These are phyloP conservation scores for Pogonocichla stellata DNA, from an alignment of 2,113 vertebrate genomes.

Conservation along the genomic window DNA sequence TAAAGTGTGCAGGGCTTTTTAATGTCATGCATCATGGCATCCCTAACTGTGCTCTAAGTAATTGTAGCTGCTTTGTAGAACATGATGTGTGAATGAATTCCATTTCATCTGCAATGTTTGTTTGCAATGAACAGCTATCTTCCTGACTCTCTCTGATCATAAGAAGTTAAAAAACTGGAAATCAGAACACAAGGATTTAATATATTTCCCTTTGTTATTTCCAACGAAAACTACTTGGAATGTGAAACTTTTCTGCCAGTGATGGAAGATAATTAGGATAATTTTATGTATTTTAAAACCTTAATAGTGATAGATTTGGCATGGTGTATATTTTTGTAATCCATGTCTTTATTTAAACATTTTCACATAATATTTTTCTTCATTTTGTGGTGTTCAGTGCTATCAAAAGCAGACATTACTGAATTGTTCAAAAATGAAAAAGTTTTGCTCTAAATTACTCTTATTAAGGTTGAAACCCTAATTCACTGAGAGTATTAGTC, in stretches of 20 bases:
- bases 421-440: neutral
- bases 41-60: slow-evolving; percentile 34
- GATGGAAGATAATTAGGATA: neutral
- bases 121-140: slow-evolving; percentile 74
- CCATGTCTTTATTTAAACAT: neutral
- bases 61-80: slow-evolving; percentile 6
- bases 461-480: neutral
- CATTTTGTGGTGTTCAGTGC: neutral
- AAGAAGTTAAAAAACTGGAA: neutral
- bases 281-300: neutral
- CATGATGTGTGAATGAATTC: slow-evolving; percentile 1
- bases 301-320: neutral
- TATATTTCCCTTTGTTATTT: neutral
- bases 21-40: slow-evolving; percentile 28
- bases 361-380: neutral
- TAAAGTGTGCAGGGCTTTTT: slow-evolving; percentile 28
- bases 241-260: neutral
- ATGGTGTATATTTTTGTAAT: slow-evolving; percentile 3
- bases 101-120: slow-evolving; percentile 70
- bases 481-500: neutral
- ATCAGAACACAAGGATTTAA: neutral
- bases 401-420: neutral
- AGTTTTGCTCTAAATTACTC: slow-evolving; percentile 3
- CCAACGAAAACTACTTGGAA: neutral
- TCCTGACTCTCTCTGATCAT: neutral